Conservation (phyloP, 2,113 vertebrate genomes). For the Petaurus breviceps region DNA sequence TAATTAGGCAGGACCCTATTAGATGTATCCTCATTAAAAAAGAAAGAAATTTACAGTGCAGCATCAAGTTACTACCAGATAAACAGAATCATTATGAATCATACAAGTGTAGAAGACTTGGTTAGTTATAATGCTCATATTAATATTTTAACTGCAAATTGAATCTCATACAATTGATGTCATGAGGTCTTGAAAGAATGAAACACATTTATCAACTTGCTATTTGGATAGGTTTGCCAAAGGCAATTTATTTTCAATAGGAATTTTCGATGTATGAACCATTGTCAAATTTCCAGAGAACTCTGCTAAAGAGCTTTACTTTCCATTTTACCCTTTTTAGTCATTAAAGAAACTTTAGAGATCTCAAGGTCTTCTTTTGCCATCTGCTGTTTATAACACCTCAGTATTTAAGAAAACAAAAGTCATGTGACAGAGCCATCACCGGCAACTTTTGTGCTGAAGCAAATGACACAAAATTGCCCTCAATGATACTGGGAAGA, state of each 20-base stretch:
- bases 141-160: conserved; percentile 62
- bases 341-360: not conserved
- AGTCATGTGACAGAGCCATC: not conserved
- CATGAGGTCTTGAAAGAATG: conserved; percentile 79
- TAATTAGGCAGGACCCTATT: conserved; percentile 15
- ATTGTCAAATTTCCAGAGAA: conserved; percentile 71
- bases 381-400: conserved; percentile 36
- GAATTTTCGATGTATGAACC: conserved; percentile 68
- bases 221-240: conserved; percentile 69
- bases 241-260: conserved; percentile 72
- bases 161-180: conserved; percentile 73
- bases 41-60: conserved; percentile 32
- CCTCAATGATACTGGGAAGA: not conserved
- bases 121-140: conserved; percentile 63
- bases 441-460: not conserved
- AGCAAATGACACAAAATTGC: not conserved
- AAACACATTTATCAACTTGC: conserved; percentile 69
- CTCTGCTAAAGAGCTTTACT: not conserved
- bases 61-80: conserved; percentile 42
- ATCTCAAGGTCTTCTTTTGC: conserved; percentile 51
- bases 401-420: conserved; percentile 40
- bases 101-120: conserved; percentile 43
- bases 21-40: conserved; percentile 50
- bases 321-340: not conserved
- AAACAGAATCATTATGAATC: conserved; percentile 53